Percentiles rank a stretch among this genome's conserved stretches.
These are phyloP conservation scores for Phenganax stokvisi DNA, from an alignment of 92 coral and sea anemone species.

Conservation along the genomic window DNA sequence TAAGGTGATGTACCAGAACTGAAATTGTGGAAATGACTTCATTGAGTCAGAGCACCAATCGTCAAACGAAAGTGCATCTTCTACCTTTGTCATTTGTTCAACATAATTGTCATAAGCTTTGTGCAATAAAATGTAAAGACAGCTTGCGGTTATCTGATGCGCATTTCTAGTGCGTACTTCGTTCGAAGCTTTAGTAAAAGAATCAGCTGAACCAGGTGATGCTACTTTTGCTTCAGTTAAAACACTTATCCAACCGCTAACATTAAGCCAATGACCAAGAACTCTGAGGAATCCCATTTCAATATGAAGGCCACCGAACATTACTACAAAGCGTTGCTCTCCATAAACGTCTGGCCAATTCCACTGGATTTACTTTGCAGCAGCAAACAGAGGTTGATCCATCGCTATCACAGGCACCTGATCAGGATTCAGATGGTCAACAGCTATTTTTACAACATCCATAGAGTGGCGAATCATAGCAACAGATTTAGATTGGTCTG, in stretches of 20 bases:
- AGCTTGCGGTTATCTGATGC: constrained; percentile 9
- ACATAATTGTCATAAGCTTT: constrained; percentile 1
- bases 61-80: constrained; percentile 4
- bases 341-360: constrained; percentile 36
- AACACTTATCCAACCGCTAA: constrained; percentile 33
- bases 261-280: constrained; percentile 43
- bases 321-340: constrained; percentile 42
- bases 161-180: neutral
- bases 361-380: constrained; percentile 62
- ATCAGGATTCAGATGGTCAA: constrained; percentile 51
- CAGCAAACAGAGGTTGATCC: constrained; percentile 61
- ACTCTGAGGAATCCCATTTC: constrained; percentile 46
- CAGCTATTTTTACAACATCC: constrained; percentile 51
- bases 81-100: neutral
- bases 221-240: constrained; percentile 31
- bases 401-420: constrained; percentile 59
- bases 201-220: constrained; percentile 28
- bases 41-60: constrained; percentile 15
- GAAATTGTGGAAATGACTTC: constrained; percentile 15
- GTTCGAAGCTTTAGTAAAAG: constrained; percentile 28
- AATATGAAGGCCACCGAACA: constrained; percentile 47
- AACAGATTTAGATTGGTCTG: constrained; percentile 57
- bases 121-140: constrained; percentile 6
- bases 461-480: constrained; percentile 62
- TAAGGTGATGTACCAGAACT: constrained; percentile 30